Evolutionary conservation across 2,113 vertebrate genomes (phyloP).

Genomic region (Setophaga petechia): DNA sequence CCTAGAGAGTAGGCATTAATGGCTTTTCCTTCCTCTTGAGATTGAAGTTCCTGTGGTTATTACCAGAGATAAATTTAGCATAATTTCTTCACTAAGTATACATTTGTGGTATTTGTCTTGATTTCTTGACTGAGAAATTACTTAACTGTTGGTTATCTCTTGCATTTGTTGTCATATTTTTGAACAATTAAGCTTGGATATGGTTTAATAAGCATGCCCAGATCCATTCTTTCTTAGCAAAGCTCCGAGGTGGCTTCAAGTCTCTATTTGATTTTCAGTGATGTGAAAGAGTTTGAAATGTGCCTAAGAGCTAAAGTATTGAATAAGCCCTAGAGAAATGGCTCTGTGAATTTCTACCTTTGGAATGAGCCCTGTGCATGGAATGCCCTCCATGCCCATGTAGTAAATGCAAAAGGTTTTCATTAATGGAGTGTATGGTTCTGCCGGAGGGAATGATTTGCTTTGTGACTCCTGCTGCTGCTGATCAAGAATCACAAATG

Average conservation of each 20-base stretch:
- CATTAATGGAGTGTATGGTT: constrained; percentile 55
- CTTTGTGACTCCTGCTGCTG: constrained; percentile 31
- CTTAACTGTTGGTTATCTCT: not conserved
- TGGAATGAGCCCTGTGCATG: not conserved
- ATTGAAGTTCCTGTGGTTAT: not conserved
- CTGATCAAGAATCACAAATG: constrained; percentile 66
- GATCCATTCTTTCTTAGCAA: not conserved
- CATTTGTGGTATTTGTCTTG: not conserved
- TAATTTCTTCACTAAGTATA: not conserved
- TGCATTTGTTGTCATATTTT: not conserved
- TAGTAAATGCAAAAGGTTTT: constrained; percentile 62
- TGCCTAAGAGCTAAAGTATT: not conserved
- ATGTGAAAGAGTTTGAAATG: not conserved
- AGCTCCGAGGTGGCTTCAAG: not conserved
- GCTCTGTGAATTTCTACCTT: not conserved
- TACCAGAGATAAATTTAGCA: not conserved
- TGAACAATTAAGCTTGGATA: not conserved
- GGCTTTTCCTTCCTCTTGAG: not conserved
- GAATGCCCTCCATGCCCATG: not conserved
- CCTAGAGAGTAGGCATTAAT: not conserved
- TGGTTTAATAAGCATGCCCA: not conserved
- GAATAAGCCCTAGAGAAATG: not conserved
- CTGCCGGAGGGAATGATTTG: constrained; percentile 31
- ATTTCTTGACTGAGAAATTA: not conserved
- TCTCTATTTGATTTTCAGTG: not conserved